Base-by-base conservation (phyloP, 2,797 vertebrate genomes). In the Menidia menidia region DNA sequence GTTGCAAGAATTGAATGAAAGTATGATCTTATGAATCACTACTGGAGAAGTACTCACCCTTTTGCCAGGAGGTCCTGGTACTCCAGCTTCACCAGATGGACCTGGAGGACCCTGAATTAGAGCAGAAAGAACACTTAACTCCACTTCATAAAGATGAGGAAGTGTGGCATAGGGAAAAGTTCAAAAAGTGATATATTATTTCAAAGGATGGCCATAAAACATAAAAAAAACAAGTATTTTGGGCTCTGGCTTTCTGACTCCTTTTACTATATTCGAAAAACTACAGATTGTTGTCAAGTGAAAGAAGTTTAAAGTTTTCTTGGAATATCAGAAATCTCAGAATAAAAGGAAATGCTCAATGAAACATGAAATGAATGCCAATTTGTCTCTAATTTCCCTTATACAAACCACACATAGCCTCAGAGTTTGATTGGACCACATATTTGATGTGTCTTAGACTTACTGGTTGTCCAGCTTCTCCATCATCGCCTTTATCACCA, bases 401-500 rank as follows among this genome's bases (percentile, higher is more conserved):
- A 50, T 25, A 50, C 25, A 11, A 31, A 52, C 13, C 15, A 32
- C 30, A 31, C 14, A 32, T 31, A n/a, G 9, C 15, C 8, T 4
- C 9, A 44, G n/a, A 45, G 31, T 52, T 7, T 2, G 9, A 45
- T 16, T 31, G 2, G 7, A 30, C 3, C 2, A n/a, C 9, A 0
- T 6, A 39, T 39, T 30, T 45, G 30, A 11, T 14, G 9, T 45
- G 15, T 43, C 3, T 42, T 45, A 32, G 2, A 95, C 96, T 95
- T 89, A 99, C 98, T 55, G 95, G 95, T 65, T 97, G 97, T 50
- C 98, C 98, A 11, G 96, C 71, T n/a, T 99, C 98, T 84, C 98
- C 98, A 9, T 99, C 96, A 73, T 99, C 98, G 88, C 98, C 98
- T 79, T 98, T 99, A 74, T 99, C 98, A 69, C 98, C 98, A 15